Percentiles rank a stretch among this genome's conserved stretches.
Conservation (phyloP, 2,888 invertebrate genomes). For the Empis stercorea region DNA sequence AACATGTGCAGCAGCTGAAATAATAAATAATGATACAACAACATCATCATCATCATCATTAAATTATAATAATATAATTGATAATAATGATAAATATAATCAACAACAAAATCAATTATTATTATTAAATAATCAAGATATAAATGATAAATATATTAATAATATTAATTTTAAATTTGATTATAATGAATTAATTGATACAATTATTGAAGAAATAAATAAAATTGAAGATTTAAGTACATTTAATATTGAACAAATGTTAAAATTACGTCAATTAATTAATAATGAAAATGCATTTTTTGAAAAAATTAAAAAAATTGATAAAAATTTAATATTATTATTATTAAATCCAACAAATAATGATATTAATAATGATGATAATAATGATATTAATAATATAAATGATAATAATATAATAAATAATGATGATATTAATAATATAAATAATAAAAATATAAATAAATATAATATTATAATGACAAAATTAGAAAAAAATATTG, state of each 20-base stretch:
- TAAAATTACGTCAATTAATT: conserved; percentile 23
- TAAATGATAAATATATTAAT: background rate
- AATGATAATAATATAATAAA: conserved; percentile 2
- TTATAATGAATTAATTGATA: conserved; percentile 14
- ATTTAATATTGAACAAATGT: conserved; percentile 21
- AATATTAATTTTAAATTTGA: background rate
- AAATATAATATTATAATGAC: conserved; percentile 23
- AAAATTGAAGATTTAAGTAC: conserved; percentile 26
- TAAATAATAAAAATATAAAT: conserved; percentile 6
- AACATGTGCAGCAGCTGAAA: conserved; percentile 10
- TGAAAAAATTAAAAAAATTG: conserved; percentile 30
- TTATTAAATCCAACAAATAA: conserved; percentile 29
- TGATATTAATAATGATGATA: conserved; percentile 10
- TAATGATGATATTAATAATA: background rate
- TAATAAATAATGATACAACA: background rate
- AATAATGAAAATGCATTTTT: conserved; percentile 26
- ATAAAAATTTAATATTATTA: conserved; percentile 28
- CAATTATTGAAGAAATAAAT: conserved; percentile 26
- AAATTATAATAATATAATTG: conserved; percentile 8
- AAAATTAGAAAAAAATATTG: conserved; percentile 31
- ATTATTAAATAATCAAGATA: background rate
- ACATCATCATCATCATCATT: conserved; percentile 1
- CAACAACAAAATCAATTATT: background rate
- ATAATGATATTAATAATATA: conserved; percentile 17
- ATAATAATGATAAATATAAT: background rate